Conservation (phyloP, 30 jellyfish, hydroid and myxozoan species). For the Hydractinia echinata region DNA sequence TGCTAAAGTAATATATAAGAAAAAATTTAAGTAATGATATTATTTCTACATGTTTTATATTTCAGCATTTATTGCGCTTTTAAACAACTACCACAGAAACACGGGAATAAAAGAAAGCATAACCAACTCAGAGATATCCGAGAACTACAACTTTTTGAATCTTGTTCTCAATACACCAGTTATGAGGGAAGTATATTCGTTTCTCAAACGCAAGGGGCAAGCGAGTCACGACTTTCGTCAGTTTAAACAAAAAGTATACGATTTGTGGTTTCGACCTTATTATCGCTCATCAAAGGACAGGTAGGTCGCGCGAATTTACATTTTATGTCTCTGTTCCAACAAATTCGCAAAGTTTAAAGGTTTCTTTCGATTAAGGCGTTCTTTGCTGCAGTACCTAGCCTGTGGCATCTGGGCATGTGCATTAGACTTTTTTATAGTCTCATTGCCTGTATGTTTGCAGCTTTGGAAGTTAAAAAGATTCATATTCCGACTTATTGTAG, state of each 20-base stretch:
- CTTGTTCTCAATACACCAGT: slow-evolving; percentile 43
- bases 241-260: slow-evolving; percentile 49
- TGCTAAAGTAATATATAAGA: no score
- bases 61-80: slow-evolving; percentile 76
- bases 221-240: slow-evolving; percentile 37
- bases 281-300: slow-evolving; percentile 64
- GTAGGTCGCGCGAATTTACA: slow-evolving; percentile 22
- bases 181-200: slow-evolving; percentile 68
- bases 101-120: slow-evolving; percentile 67
- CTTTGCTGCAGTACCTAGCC: no score
- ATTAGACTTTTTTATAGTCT: no score
- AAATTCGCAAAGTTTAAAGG: no score
- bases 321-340: no score
- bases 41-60: not conserved
- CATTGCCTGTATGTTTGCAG: no score
- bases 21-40: not conserved
- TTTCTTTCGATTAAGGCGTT: no score
- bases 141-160: slow-evolving; percentile 55
- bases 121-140: slow-evolving; percentile 58
- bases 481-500: no score
- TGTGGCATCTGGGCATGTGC: no score
- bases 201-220: slow-evolving; percentile 41
- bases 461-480: no score
- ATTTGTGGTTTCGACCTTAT: slow-evolving; percentile 74
- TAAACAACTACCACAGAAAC: slow-evolving; percentile 74